phyloP scores from a whole-genome alignment of 2,888 invertebrate species.

The Laothoe populi region DNA sequence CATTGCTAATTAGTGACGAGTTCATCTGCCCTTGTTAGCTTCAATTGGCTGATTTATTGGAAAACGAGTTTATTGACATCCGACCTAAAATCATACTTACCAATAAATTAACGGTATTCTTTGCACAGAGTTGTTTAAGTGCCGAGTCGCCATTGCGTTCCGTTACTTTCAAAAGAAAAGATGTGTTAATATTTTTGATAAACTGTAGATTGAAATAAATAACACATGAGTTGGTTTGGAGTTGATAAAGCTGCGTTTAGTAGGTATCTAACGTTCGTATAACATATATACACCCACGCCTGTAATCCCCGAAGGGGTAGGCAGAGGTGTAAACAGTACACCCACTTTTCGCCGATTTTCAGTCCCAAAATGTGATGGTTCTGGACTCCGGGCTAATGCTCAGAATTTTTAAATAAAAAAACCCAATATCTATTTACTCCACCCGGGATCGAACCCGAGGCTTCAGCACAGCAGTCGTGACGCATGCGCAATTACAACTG shows the following conservation, averaged over 20 bases:
- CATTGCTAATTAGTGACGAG: slow-evolving; percentile 40
- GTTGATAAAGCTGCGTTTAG: background rate
- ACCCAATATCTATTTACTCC: too few relatives aligned
- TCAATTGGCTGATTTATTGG: slow-evolving; percentile 46
- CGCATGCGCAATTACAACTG: too few relatives aligned
- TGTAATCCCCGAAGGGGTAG: too few relatives aligned
- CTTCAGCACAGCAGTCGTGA: too few relatives aligned
- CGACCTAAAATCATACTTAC: slow-evolving; percentile 35
- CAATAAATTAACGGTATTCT: slow-evolving; percentile 35
- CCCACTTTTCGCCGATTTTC: too few relatives aligned
- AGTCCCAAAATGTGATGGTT: too few relatives aligned
- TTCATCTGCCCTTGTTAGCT: slow-evolving; percentile 47
- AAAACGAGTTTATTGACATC: slow-evolving; percentile 48
- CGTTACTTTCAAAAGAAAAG: slow-evolving; percentile 25
- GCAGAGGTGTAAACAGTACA: too few relatives aligned
- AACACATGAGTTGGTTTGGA: background rate
- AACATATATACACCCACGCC: too few relatives aligned
- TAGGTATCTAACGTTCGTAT: background rate
- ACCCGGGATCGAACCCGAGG: too few relatives aligned
- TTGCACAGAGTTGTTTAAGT: slow-evolving; percentile 23
- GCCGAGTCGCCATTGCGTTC: slow-evolving; percentile 4
- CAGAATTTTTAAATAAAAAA: too few relatives aligned
- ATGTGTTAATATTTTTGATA: background rate
- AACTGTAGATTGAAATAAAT: slow-evolving; percentile 7
- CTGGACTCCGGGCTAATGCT: too few relatives aligned